Base-by-base conservation (phyloP, 92 coral and sea anemone genomes). In the Parazoanthus atlanticus region DNA sequence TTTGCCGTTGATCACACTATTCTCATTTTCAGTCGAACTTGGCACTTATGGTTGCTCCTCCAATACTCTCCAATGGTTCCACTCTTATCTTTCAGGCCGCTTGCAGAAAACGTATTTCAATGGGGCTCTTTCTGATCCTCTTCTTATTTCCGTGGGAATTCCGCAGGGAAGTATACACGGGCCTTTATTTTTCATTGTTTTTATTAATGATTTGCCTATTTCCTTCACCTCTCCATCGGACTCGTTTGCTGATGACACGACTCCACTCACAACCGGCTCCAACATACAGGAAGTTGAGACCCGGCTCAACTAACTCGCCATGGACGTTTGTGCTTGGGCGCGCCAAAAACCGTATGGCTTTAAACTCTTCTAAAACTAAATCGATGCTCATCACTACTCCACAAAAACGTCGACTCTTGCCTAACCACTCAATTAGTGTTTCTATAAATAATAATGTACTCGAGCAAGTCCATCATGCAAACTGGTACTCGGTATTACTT, bases 101-200 rank as follows among this genome's bases (percentile, higher is more conserved):
- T 85, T 87, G 17, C 94, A 91, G 80, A 80, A 78, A 47, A 84
- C 88, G 28, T 8, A 26, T 26, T 88, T 84, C 73, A 89, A 86
- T 76, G 89, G 87, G 30, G 61, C 52, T 19, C 79, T 89, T 17
- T 89, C 90, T 38, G 82, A 89, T 43, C 76, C 92, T 41, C 88
- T 92, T 15, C 92, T 90, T 16, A 89, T 92, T 17, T 79, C 88
- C 11, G 87, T 92, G n/a, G 85, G 92, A 34, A 77, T 92, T 17
- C 90, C 92, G 1, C 94, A 89, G 79, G 92, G 90, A 17, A 86
- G 92, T 41, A 92, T 89, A 38, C 90, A 89, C 30, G 92, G 90
- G 40, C 92, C 92, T 3, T 85, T 86, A 32, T 85, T 90, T 75
- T 91, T 88, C 61, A 36, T 88, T 70, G 61, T 88, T 17, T 58